Evolutionary conservation across 2,888 invertebrate species (phyloP), one percentile per base, ranked within the genome.

Genomic region (Brachyptera putata): DNA sequence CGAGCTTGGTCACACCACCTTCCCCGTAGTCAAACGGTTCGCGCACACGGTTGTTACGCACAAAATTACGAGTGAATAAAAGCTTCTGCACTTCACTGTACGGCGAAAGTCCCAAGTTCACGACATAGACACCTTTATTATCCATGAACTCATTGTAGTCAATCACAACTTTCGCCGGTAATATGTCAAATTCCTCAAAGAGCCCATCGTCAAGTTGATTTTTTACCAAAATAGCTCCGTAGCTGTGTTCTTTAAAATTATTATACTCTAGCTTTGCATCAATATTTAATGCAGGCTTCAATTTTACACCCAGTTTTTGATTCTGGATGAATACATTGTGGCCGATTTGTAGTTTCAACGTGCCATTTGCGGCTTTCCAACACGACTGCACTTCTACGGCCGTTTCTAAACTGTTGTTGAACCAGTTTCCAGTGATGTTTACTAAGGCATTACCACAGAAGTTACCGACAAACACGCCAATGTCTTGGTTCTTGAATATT

Each of bases 361-460:
- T 71, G 64, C 81, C 77, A 56, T 82, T 78, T 0, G 74, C 70
- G 18, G 79, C 70, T 67, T 76, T 80, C 89, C 91, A 95, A 74
- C 95, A 96, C 0, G 94, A 88, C 61, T 87, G 81, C 58, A 95
- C 79, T 70, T 91, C 88, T 25, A 97, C 76, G 1, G 90, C 91
- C 62, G 88, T 88, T 68, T 86, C 85, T 25, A 81, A 72, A 67
- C 92, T 92, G 49, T 84, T 84, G 67, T 87, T 89, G 73, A 97
- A 94, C 74, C 80, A 84, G 72, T 93, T 95, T n/a, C 90, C 90
- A 1, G 92, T 94, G n/a, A 96, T 82, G 73, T 97, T 97, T 1
- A 96, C 85, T 77, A 87, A 85, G 46, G 87, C 84, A 68, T 85
- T 81, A 3, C 87, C 86, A 70, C 97, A 97, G 70, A 87, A 95